Conservation (phyloP, 2,113 vertebrate species). For the Zosterops lateralis region DNA sequence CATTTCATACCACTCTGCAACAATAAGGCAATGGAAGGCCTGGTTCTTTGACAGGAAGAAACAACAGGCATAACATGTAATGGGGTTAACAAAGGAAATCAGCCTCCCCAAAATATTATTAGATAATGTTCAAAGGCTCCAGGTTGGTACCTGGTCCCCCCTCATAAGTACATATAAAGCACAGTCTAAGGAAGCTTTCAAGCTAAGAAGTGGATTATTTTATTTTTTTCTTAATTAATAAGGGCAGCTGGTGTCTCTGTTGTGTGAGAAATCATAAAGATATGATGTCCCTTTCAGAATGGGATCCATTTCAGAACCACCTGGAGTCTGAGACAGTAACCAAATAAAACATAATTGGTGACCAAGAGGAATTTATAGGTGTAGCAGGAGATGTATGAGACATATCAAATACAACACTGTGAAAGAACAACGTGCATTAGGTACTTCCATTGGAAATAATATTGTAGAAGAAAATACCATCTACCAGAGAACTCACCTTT, state of each 20-base stretch:
- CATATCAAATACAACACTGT: not conserved
- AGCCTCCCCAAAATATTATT: not conserved
- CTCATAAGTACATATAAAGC: not conserved
- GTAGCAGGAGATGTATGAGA: not conserved
- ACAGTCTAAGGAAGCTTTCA: not conserved
- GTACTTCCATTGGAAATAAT: not conserved
- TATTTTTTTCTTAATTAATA: not conserved
- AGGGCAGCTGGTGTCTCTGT: not conserved
- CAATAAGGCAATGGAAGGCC: not conserved
- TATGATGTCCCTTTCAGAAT: not conserved
- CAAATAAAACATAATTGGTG: not conserved
- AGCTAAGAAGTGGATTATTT: not conserved
- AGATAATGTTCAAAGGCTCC: not conserved
- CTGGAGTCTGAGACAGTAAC: not conserved
- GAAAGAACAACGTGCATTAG: not conserved
- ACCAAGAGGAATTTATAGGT: not conserved
- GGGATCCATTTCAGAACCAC: not conserved
- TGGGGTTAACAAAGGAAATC: not conserved
- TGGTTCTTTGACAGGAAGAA: not conserved
- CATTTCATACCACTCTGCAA: not conserved
- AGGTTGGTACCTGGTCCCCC: not conserved
- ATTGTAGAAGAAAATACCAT: not conserved
- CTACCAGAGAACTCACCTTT: conserved; percentile 77
- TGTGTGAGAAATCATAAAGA: not conserved
- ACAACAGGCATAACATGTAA: not conserved